These are phyloP conservation scores for Crossaster papposus DNA, from an alignment of 53 echinoderm and acorn worm species.

Conservation along the genomic window DNA sequence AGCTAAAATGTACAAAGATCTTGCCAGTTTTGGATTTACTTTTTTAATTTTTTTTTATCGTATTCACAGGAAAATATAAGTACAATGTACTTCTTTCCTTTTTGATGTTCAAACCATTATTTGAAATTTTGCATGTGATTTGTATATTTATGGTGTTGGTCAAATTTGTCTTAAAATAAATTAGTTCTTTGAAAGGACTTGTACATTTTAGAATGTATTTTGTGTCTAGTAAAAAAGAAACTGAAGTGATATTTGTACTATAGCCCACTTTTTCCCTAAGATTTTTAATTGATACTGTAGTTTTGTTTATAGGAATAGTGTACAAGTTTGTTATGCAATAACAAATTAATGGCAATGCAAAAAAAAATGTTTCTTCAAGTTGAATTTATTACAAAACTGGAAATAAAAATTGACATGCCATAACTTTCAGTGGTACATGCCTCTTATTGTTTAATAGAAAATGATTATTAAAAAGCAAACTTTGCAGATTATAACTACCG, in stretches of 20 bases:
- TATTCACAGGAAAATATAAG: not conserved
- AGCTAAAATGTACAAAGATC: not conserved
- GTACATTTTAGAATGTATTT: not conserved
- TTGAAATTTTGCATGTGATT: not conserved
- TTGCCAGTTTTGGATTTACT: not conserved
- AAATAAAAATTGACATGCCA: no score
- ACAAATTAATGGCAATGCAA: not conserved
- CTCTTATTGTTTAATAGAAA: no score
- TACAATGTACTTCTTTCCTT: not conserved
- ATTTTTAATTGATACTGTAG: not conserved
- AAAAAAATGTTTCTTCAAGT: not conserved
- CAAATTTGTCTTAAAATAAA: not conserved
- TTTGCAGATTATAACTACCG: no score
- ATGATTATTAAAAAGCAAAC: no score
- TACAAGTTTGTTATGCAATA: not conserved
- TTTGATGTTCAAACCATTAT: not conserved
- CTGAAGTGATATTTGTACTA: not conserved
- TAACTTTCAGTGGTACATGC: no score
- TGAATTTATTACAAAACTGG: no score
- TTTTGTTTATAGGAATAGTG: not conserved
- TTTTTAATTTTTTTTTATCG: not conserved
- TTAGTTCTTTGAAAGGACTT: not conserved
- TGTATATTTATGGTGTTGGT: conserved; percentile 25
- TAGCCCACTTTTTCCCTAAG: not conserved
- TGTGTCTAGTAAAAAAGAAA: not conserved